A percentile compares a stretch with the other conserved stretches of the same genome.
Conservation (phyloP, 2,797 vertebrate species). For the Channa striata region DNA sequence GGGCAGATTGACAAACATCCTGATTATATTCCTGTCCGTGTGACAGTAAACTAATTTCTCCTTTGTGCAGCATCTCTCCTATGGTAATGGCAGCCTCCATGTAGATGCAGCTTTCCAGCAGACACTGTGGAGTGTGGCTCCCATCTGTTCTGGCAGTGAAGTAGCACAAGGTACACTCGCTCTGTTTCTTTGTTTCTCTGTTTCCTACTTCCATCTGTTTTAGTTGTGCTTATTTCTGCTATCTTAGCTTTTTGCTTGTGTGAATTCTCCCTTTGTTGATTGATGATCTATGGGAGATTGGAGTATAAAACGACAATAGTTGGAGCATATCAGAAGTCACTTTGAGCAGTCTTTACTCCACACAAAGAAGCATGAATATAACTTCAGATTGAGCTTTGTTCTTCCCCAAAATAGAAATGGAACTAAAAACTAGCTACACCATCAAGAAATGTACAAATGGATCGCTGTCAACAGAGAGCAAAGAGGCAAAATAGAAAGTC, state of each 20-base stretch:
- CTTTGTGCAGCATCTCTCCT: constrained; percentile 90
- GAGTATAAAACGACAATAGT: too few relatives aligned
- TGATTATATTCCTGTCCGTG: neutral
- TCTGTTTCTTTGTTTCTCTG: neutral
- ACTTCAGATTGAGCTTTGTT: too few relatives aligned
- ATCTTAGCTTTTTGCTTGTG: neutral
- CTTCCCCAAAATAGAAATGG: too few relatives aligned
- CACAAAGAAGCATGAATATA: neutral
- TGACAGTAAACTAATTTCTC: neutral
- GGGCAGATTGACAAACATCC: neutral
- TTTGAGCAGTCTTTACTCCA: neutral
- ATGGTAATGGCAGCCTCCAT: constrained; percentile 90
- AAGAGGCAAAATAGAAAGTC: too few relatives aligned
- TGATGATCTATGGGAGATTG: neutral
- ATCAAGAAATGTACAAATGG: too few relatives aligned
- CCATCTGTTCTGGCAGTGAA: constrained; percentile 97
- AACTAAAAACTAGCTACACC: too few relatives aligned
- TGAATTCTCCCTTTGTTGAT: neutral
- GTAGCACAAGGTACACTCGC: constrained; percentile 90
- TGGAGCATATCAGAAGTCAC: too few relatives aligned
- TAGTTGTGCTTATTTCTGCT: neutral
- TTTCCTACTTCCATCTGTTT: neutral
- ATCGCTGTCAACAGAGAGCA: too few relatives aligned
- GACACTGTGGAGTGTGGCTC: constrained; percentile 96
- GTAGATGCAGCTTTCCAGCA: constrained; percentile 98